Evolutionary conservation across 2,113 vertebrate species (phyloP), one percentile per base, ranked within the genome.

Genomic region (Lichenostomus cassidix): DNA sequence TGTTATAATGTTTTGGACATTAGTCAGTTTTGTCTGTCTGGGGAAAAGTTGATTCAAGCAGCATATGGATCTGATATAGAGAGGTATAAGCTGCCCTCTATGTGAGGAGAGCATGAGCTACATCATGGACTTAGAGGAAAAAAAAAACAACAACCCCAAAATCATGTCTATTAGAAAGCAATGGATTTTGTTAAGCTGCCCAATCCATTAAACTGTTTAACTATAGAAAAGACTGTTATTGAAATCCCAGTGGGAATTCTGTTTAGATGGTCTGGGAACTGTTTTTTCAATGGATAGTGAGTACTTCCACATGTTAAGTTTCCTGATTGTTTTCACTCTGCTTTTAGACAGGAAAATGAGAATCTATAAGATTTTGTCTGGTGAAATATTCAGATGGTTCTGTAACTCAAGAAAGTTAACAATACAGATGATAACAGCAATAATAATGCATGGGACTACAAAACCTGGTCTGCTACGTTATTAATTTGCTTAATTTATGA

Each of bases 1-100:
- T 97, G 92, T 96, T 97, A 89, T 87, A 97, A 94, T 92, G 64
- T 90, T 97, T 97, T 97, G 96, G 94, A 94, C 89, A 95, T 94
- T 65, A 83, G 59, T 97, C 94, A 89, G 73, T 82, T 97, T 95
- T 93, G 47, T 94, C 87, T 94, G 65, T 88, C 93, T 97, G 78
- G 64, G 79, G 87, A 96, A 93, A 91, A 9, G 21, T 76, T 88
- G 71, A 83, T 39, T 76, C 13, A 35, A 92, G n/a, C 33, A 64
- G 18, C 52, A 49, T 76, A 46, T 50, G 44, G 39, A 41, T 73
- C 35, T 87, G 44, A 33, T 62, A 67, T 78, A 90, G 56, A 41
- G 82, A 97, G 69, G 65, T 62, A 70, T 52, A 87, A 97, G 37
- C 76, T 97, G 95, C 92, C 97, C 92, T 97, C 97, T 98, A 27